Conservation (phyloP, 1,140 invertebrate species). For the Drosophila erecta region DNA sequence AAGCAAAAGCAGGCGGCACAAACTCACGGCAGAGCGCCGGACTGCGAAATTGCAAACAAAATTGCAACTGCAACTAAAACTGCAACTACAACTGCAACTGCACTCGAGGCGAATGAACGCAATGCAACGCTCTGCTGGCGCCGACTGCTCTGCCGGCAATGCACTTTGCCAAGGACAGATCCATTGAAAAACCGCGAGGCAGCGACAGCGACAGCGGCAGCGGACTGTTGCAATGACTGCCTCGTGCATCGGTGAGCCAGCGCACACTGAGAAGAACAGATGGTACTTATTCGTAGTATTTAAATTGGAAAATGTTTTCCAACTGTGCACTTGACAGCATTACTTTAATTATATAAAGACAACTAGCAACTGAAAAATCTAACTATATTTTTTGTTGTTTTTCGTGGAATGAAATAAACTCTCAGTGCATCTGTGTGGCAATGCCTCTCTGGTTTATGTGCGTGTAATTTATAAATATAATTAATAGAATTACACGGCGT, state of each 20-base stretch:
- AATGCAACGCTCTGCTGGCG: conserved; percentile 44
- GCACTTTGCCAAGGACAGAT: conserved; percentile 84
- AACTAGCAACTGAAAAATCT: too few relatives aligned
- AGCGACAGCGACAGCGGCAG: conserved; percentile 1
- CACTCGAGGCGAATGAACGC: conserved; percentile 58
- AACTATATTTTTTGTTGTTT: too few relatives aligned
- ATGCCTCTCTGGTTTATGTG: conserved; percentile 11
- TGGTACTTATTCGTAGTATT: background rate
- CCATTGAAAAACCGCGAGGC: conserved; percentile 75
- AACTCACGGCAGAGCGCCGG: conserved; percentile 1
- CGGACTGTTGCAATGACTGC: conserved; percentile 37
- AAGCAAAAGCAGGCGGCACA: conserved; percentile 50
- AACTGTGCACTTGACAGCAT: too few relatives aligned
- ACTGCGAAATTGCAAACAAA: conserved; percentile 4
- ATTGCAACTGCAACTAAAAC: conserved; percentile 45
- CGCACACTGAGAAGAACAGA: conserved; percentile 9
- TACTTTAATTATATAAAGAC: too few relatives aligned
- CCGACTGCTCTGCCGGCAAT: conserved; percentile 66
- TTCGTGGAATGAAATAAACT: background rate
- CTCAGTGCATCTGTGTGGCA: background rate
- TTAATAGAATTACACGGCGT: conserved; percentile 71
- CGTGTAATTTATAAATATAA: conserved; percentile 59
- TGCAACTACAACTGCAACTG: conserved; percentile 31
- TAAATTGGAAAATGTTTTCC: too few relatives aligned
- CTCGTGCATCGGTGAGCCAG: conserved; percentile 2